Conservation (phyloP, 2,797 vertebrate species). For the Gymnoscopelus braueri region DNA sequence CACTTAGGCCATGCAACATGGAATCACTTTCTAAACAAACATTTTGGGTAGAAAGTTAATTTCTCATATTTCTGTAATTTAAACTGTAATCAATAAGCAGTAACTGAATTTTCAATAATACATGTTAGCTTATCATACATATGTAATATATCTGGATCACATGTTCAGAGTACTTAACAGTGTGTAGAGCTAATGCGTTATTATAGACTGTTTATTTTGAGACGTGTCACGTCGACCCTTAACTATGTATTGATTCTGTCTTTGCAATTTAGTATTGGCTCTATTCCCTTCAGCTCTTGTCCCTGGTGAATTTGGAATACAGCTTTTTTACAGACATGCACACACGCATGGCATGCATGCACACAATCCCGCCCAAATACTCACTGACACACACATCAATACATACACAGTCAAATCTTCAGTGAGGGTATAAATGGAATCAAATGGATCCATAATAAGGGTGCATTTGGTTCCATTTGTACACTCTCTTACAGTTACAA, state of each 20-base stretch:
- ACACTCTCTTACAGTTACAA: background rate
- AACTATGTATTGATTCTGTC: conserved; percentile 82
- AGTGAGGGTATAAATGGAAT: too few relatives aligned
- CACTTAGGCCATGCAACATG: too few relatives aligned
- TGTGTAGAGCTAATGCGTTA: conserved; percentile 39
- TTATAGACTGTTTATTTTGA: conserved; percentile 67
- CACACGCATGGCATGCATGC: conserved; percentile 11
- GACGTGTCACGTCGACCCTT: conserved; percentile 69
- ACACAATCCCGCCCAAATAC: background rate
- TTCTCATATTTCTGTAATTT: background rate
- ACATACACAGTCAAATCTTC: conserved; percentile 34
- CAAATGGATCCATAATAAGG: too few relatives aligned
- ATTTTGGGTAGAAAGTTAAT: too few relatives aligned
- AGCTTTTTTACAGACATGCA: conserved; percentile 46
- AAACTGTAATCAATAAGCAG: conserved; percentile 12
- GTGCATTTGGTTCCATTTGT: background rate
- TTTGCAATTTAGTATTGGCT: conserved; percentile 75
- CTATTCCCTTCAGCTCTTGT: conserved; percentile 52
- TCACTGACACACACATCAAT: conserved; percentile 24
- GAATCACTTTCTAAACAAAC: too few relatives aligned
- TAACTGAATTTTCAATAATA: conserved; percentile 28
- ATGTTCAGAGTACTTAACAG: conserved; percentile 56
- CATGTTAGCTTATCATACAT: conserved; percentile 40
- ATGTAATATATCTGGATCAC: conserved; percentile 44
- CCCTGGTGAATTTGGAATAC: conserved; percentile 59